Evolutionary conservation across 2,888 invertebrate genomes (phyloP).

Genomic region (Sinelater perroti): DNA sequence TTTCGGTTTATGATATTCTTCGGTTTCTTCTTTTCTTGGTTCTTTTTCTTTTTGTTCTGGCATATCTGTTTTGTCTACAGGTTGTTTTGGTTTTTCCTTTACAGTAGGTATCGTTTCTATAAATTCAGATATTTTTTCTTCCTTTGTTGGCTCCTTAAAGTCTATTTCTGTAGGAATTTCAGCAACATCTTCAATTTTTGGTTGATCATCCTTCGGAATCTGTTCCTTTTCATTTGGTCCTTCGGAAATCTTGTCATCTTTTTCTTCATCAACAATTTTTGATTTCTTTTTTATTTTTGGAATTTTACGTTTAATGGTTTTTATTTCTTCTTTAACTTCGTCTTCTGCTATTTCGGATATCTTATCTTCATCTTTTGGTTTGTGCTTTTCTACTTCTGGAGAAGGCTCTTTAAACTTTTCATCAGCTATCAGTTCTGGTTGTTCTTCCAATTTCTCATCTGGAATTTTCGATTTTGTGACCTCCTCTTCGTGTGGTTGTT

Average conservation of each 20-base stretch:
- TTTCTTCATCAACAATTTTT: conserved; percentile 38
- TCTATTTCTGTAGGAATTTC: conserved; percentile 22
- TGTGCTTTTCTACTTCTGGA: conserved; percentile 54
- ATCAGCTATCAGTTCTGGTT: conserved; percentile 42
- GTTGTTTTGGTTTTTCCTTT: conserved; percentile 49
- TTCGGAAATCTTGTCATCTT: conserved; percentile 43
- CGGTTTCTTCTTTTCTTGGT: conserved; percentile 47
- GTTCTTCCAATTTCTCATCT: conserved; percentile 45
- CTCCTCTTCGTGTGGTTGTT: conserved; percentile 56
- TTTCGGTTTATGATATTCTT: too few relatives aligned
- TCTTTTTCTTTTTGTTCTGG: conserved; percentile 52
- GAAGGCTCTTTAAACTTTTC: conserved; percentile 44
- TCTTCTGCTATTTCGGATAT: conserved; percentile 44
- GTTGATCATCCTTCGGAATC: conserved; percentile 28
- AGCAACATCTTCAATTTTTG: conserved; percentile 6
- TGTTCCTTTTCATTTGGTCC: conserved; percentile 41
- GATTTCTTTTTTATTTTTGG: conserved; percentile 38
- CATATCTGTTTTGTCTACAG: conserved; percentile 47
- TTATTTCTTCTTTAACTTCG: conserved; percentile 39
- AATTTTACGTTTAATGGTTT: conserved; percentile 6
- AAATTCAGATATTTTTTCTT: conserved; percentile 39
- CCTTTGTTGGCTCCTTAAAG: conserved; percentile 37
- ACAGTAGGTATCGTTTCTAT: conserved; percentile 44
- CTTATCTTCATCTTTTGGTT: conserved; percentile 50
- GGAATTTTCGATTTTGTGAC: conserved; percentile 53